phyloP scores from a whole-genome alignment of 2,888 invertebrate species.

The Schizotus pectinicornis region DNA sequence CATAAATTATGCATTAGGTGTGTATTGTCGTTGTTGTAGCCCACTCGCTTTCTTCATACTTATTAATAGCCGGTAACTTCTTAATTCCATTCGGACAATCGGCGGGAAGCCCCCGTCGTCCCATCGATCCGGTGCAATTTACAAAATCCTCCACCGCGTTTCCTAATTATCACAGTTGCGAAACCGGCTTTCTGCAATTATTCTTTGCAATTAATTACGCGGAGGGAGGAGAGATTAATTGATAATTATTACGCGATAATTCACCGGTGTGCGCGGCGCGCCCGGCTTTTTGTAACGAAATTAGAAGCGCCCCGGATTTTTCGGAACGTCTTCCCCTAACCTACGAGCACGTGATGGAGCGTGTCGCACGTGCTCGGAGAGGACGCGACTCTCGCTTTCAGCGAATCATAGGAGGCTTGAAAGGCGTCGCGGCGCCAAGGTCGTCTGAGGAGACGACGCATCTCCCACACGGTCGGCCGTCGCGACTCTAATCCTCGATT shows the following conservation, averaged over 20 bases:
- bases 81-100: constrained; percentile 10
- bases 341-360: constrained; percentile 41
- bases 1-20: constrained; percentile 20
- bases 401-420: constrained; percentile 43
- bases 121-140: constrained; percentile 19
- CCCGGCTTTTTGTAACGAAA: no score
- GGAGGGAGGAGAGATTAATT: constrained; percentile 3
- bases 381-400: constrained; percentile 47
- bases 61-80: constrained; percentile 24
- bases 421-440: constrained; percentile 51
- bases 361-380: constrained; percentile 39
- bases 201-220: constrained; percentile 10
- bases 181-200: constrained; percentile 11
- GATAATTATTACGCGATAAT: constrained; percentile 12
- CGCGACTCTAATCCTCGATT: neutral
- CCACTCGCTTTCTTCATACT: constrained; percentile 21
- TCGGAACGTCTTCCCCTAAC: constrained; percentile 28
- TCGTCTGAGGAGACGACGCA: constrained; percentile 36
- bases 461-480: constrained; percentile 21
- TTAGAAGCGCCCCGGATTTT: no score
- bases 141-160: constrained; percentile 5
- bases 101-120: constrained; percentile 1
- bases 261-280: constrained; percentile 3
- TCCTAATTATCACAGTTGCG: constrained; percentile 7
- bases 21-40: constrained; percentile 22